phyloP scores from a whole-genome alignment of 2,797 vertebrate species.

The Pelobates cultripes region DNA sequence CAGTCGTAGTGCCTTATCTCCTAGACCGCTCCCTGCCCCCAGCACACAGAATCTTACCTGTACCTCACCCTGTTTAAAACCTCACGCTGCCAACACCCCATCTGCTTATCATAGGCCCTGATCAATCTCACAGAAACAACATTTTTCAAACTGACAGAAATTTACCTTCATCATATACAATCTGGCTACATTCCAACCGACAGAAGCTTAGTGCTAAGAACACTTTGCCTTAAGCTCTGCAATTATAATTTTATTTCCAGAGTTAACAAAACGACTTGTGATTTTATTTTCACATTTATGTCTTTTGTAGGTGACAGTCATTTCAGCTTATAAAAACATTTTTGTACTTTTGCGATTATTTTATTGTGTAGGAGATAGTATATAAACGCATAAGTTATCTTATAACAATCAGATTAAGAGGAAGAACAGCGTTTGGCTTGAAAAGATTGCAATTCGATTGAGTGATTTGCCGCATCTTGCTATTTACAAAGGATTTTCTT shows the following conservation, averaged over 20 bases:
- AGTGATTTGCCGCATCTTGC: too few species aligned
- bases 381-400: too few species aligned
- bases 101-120: constrained; percentile 10
- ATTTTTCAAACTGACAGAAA: constrained; percentile 34
- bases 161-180: constrained; percentile 12
- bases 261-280: constrained; percentile 8
- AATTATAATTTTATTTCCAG: constrained; percentile 47
- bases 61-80: not conserved
- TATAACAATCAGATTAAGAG: not conserved
- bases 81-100: constrained; percentile 17
- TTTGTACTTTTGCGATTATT: too few species aligned
- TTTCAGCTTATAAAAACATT: too few species aligned
- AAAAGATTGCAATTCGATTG: too few species aligned
- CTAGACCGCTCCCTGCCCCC: constrained; percentile 1
- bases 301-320: not conserved
- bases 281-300: not conserved
- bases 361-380: too few species aligned
- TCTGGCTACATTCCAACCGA: constrained; percentile 39
- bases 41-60: not conserved
- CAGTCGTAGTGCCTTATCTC: not conserved
- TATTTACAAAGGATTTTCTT: not conserved
- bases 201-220: constrained; percentile 34
- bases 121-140: constrained; percentile 30
- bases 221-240: constrained; percentile 36
- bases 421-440: not conserved